A percentile compares a stretch with the other conserved stretches of the same genome.
Conservation (phyloP, 2,797 vertebrate genomes). For the Rachycentron canadum region DNA sequence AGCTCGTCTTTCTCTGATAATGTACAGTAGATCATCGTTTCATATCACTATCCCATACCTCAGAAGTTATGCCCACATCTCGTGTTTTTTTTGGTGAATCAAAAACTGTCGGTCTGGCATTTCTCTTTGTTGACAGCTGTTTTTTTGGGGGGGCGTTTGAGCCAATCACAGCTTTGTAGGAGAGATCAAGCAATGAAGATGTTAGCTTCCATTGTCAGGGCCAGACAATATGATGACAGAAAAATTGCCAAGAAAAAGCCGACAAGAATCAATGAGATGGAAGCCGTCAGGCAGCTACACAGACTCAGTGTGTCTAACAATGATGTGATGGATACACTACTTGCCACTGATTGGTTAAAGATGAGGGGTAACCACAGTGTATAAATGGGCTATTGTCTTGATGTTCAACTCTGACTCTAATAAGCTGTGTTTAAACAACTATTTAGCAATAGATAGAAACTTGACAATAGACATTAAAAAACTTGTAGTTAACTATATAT, state of each 20-base stretch:
- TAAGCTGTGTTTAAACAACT: neutral
- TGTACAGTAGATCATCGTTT: neutral
- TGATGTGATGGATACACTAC: neutral
- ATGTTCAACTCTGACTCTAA: neutral
- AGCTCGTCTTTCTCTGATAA: conserved; percentile 5
- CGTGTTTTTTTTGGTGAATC: neutral
- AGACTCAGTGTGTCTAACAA: neutral
- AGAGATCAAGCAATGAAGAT: neutral
- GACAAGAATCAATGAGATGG: neutral
- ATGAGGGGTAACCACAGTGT: too few relatives aligned
- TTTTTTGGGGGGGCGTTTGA: neutral
- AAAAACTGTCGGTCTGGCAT: neutral
- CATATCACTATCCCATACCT: neutral
- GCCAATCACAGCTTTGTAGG: neutral
- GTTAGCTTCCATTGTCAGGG: neutral
- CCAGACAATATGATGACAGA: neutral
- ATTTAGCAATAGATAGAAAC: too few relatives aligned
- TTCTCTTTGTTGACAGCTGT: neutral
- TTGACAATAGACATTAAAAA: too few relatives aligned
- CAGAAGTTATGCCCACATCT: neutral
- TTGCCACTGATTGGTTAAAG: neutral
- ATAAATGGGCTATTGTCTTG: neutral
- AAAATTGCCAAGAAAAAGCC: conserved; percentile 2
- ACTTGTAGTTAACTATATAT: too few relatives aligned
- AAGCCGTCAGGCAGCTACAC: neutral